Conservation (phyloP, 2,797 vertebrate species). For the Coreius guichenoti region DNA sequence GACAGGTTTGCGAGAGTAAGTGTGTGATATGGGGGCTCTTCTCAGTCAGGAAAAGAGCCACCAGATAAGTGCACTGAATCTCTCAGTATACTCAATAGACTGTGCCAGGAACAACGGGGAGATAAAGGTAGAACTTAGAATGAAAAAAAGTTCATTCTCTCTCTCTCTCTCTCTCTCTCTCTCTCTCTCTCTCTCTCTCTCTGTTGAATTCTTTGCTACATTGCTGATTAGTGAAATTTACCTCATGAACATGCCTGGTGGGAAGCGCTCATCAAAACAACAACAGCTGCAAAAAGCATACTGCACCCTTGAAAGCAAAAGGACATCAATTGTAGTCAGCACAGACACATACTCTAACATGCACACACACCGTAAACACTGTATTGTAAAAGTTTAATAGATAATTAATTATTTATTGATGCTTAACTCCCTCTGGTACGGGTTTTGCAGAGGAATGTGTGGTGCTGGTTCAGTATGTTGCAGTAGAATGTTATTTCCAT, state of each 20-base stretch:
- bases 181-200: not conserved
- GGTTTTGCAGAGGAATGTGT: constrained; percentile 7
- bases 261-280: constrained; percentile 27
- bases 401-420: constrained; percentile 60
- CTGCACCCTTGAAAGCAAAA: constrained; percentile 30
- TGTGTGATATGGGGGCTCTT: not conserved
- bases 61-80: not conserved
- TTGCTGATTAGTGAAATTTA: constrained; percentile 13
- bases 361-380: constrained; percentile 28
- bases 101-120: not conserved
- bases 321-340: constrained; percentile 44
- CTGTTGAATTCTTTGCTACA: not conserved
- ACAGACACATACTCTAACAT: not conserved
- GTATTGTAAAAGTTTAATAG: constrained; percentile 55
- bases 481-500: not conserved
- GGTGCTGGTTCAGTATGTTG: constrained; percentile 26
- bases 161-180: no score
- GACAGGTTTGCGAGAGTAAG: constrained; percentile 4
- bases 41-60: constrained; percentile 14
- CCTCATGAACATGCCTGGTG: constrained; percentile 2
- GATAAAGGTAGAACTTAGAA: constrained; percentile 7
- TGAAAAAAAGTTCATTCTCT: not conserved
- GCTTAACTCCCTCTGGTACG: constrained; percentile 29
- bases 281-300: constrained; percentile 36
- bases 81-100: constrained; percentile 16